A percentile compares a stretch with the other conserved stretches of the same genome.
Evolutionary conservation across 2,888 invertebrate species (phyloP).

Genomic region (Herminia tarsipennalis): DNA sequence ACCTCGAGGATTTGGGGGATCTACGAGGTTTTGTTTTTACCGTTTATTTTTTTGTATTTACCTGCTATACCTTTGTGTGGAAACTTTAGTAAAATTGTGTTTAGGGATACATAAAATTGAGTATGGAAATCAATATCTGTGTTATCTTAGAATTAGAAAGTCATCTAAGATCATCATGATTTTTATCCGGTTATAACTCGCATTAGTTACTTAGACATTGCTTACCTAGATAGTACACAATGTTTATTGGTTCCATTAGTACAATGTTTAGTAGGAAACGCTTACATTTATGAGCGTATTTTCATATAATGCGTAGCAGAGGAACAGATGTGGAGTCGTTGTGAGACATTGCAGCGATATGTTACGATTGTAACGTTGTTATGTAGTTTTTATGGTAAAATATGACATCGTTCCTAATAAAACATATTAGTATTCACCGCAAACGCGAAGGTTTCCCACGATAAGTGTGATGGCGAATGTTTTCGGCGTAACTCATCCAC

Average conservation of each 20-base stretch:
- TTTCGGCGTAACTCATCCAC: constrained; percentile 76
- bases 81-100: constrained; percentile 18
- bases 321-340: constrained; percentile 4
- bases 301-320: not conserved
- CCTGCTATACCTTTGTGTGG: constrained; percentile 31
- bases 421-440: constrained; percentile 66
- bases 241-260: too few species aligned
- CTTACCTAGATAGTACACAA: too few species aligned
- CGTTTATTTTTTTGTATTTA: constrained; percentile 59
- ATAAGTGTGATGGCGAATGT: constrained; percentile 62
- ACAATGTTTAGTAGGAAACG: not conserved
- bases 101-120: constrained; percentile 8
- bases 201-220: too few species aligned
- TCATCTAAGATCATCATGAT: too few species aligned
- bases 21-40: constrained; percentile 73
- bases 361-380: constrained; percentile 31
- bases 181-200: too few species aligned
- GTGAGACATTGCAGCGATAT: constrained; percentile 13
- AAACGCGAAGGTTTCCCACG: constrained; percentile 49
- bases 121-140: too few species aligned
- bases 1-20: constrained; percentile 76
- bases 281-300: not conserved
- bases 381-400: constrained; percentile 52
- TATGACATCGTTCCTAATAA: constrained; percentile 56
- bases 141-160: too few species aligned